phyloP scores from a whole-genome alignment of 1,140 invertebrate species.

The Sweltsa coloradensis region DNA sequence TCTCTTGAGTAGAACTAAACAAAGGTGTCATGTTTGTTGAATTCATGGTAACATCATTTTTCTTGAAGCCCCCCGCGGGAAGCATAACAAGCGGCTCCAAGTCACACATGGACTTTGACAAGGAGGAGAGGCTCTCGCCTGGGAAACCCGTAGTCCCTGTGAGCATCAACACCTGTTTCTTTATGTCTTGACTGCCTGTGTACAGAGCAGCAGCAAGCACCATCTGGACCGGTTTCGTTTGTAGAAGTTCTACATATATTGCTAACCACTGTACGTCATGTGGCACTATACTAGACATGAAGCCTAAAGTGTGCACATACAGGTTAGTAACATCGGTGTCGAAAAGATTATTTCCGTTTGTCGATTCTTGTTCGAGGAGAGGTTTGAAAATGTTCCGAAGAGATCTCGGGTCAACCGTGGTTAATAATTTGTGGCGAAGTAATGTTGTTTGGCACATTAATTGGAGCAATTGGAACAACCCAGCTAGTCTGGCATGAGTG shows the following conservation, averaged over 20 bases:
- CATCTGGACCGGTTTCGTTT: constrained; percentile 35
- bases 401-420: background rate
- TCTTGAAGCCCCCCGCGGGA: constrained; percentile 10
- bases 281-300: constrained; percentile 30
- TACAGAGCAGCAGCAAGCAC: constrained; percentile 37
- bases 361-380: constrained; percentile 4
- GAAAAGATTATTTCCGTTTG: constrained; percentile 14
- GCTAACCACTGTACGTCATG: constrained; percentile 32
- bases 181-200: constrained; percentile 31
- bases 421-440: constrained; percentile 1
- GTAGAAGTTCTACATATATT: constrained; percentile 31
- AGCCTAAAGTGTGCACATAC: constrained; percentile 32
- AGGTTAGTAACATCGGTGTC: constrained; percentile 29
- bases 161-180: constrained; percentile 34
- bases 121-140: constrained; percentile 22
- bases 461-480: constrained; percentile 35
- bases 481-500: constrained; percentile 16
- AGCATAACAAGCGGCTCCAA: constrained; percentile 32
- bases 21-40: constrained; percentile 21
- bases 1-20: constrained; percentile 34
- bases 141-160: constrained; percentile 28
- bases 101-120: constrained; percentile 32
- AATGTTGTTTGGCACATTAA: constrained; percentile 27
- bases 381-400: constrained; percentile 11
- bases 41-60: background rate